Evolutionary conservation across 2,113 vertebrate genomes (phyloP).

Genomic region (Sinocyclocheilus grahami): DNA sequence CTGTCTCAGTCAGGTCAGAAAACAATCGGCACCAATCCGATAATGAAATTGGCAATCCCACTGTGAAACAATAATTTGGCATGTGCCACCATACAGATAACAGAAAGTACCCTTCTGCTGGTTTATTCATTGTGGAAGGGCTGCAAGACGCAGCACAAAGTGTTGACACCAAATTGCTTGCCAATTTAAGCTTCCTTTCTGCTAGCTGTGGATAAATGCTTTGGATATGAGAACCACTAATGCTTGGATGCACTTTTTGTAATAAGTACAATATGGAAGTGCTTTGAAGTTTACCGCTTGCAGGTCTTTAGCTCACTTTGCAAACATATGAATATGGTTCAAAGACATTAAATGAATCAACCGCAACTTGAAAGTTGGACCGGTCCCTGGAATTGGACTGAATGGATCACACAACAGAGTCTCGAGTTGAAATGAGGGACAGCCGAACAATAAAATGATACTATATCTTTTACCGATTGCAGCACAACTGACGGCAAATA

Average conservation of each 20-base stretch:
- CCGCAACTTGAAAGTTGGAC: constrained; percentile 26
- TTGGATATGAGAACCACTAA: constrained; percentile 35
- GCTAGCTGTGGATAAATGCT: constrained; percentile 28
- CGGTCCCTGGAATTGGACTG: constrained; percentile 14
- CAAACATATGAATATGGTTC: constrained; percentile 18
- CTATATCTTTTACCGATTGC: constrained; percentile 59
- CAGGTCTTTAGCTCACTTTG: constrained; percentile 40
- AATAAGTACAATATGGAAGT: constrained; percentile 35
- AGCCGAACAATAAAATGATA: constrained; percentile 64
- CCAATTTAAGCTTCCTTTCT: constrained; percentile 42
- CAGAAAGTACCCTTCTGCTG: background rate
- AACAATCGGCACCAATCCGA: too few species aligned
- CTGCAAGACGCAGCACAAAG: background rate
- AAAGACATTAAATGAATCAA: constrained; percentile 15
- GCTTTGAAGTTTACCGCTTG: constrained; percentile 34
- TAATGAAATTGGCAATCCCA: too few species aligned
- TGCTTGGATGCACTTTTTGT: constrained; percentile 31
- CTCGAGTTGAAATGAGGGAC: constrained; percentile 55
- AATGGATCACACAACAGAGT: constrained; percentile 15
- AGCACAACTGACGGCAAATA: constrained; percentile 58
- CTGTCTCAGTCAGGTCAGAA: too few species aligned
- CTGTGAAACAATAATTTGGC: background rate
- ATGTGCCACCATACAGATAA: background rate
- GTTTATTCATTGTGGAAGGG: background rate
- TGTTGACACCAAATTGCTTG: constrained; percentile 28